Evolutionary conservation across 2,888 invertebrate genomes (phyloP).

Genomic region (Oscheius sp.): DNA sequence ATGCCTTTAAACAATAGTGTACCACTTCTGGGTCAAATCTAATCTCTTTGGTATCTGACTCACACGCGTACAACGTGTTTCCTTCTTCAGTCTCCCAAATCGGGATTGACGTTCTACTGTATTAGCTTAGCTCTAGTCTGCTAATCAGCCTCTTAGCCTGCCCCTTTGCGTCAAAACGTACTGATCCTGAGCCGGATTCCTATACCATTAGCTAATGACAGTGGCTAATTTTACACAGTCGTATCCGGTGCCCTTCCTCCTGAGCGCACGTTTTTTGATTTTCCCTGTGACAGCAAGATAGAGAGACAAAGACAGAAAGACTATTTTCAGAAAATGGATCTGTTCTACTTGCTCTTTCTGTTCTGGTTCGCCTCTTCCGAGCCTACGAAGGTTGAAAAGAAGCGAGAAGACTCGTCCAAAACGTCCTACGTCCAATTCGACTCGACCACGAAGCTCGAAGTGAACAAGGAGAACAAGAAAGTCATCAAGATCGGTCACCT

Average conservation of each 20-base stretch:
- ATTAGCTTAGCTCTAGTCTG: too few relatives aligned
- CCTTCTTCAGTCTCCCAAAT: too few relatives aligned
- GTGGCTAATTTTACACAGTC: too few relatives aligned
- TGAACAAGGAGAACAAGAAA: slow-evolving; percentile 49
- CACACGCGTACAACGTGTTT: too few relatives aligned
- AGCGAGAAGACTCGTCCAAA: slow-evolving; percentile 25
- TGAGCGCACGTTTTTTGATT: background rate
- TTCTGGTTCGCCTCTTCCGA: background rate
- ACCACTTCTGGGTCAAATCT: too few relatives aligned
- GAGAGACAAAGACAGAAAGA: background rate
- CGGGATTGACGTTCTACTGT: too few relatives aligned
- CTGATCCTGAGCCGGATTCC: too few relatives aligned
- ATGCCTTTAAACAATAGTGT: background rate
- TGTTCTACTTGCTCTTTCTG: background rate
- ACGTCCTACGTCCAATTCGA: slow-evolving; percentile 52
- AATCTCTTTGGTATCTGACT: too few relatives aligned
- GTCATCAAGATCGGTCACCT: slow-evolving; percentile 57
- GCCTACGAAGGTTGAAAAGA: background rate
- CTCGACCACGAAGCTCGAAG: slow-evolving; percentile 46
- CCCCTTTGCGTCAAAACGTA: too few relatives aligned
- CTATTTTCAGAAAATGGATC: background rate
- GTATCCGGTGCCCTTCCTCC: too few relatives aligned
- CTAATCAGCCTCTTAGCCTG: too few relatives aligned
- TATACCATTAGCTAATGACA: too few relatives aligned
- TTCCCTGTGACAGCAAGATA: background rate